phyloP scores from a whole-genome alignment of 2,888 invertebrate species.

The Pecten maximus region DNA sequence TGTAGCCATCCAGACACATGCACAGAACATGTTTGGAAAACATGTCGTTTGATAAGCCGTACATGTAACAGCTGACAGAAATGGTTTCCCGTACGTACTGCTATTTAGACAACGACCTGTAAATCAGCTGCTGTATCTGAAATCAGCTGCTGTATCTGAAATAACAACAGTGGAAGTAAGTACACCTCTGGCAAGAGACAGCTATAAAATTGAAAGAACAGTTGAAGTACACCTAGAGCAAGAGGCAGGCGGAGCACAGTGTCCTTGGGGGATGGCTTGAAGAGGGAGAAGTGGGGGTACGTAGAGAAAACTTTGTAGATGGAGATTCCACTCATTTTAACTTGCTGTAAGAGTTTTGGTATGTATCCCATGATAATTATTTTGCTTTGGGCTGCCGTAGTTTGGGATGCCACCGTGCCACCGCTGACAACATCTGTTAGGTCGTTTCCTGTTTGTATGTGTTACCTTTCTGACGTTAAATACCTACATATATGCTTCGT shows the following conservation, averaged over 20 bases:
- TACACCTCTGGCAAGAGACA: neutral
- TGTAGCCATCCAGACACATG: too few species aligned
- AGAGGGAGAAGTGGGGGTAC: neutral
- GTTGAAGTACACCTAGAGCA: neutral
- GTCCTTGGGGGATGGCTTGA: neutral
- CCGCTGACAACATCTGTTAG: neutral
- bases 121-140: neutral
- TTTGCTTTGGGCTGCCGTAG: neutral
- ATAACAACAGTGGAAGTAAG: constrained; percentile 1
- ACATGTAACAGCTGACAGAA: neutral
- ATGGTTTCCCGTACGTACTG: neutral
- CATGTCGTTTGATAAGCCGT: neutral
- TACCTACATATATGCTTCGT: neutral
- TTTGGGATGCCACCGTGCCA: neutral
- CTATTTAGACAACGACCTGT: neutral
- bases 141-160: neutral
- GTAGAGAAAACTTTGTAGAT: too few species aligned
- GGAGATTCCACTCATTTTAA: too few species aligned
- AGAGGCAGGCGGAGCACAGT: neutral
- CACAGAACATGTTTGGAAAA: neutral
- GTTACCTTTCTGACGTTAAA: neutral
- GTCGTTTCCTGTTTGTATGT: neutral
- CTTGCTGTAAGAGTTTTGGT: too few species aligned
- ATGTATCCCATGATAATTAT: too few species aligned
- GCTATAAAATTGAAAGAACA: too few species aligned